These are phyloP conservation scores for Pantherophis alleghaniensis DNA, from an alignment of 2,797 vertebrate species.

Conservation along the genomic window DNA sequence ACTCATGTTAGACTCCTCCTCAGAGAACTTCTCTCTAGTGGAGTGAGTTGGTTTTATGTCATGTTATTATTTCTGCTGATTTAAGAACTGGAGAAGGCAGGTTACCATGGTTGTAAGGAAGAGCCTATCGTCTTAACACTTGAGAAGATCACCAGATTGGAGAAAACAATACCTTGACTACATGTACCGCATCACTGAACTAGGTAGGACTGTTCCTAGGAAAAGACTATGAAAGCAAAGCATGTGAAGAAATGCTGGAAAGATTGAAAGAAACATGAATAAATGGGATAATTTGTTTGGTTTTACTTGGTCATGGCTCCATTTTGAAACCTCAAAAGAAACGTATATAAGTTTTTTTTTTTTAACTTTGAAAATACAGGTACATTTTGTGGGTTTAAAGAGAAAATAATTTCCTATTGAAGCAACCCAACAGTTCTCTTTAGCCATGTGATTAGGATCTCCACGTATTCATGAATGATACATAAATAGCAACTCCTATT, in stretches of 20 bases:
- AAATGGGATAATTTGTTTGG: conserved; percentile 4
- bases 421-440: conserved; percentile 58
- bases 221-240: background rate
- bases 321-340: conserved; percentile 34
- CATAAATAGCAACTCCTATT: conserved; percentile 55
- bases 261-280: background rate
- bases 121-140: background rate
- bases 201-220: background rate
- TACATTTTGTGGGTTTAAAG: conserved; percentile 48
- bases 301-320: conserved; percentile 46
- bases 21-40: no score
- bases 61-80: background rate
- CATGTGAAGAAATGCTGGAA: background rate
- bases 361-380: background rate
- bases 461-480: conserved; percentile 66
- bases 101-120: background rate
- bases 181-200: background rate
- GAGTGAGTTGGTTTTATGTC: background rate
- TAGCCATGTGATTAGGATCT: conserved; percentile 58
- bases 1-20: no score
- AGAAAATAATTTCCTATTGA: conserved; percentile 59
- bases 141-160: background rate
- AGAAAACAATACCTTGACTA: background rate
- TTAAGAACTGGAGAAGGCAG: background rate
- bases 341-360: background rate